Base-by-base conservation (phyloP, 2,797 vertebrate species). In the Alcedo atthis region DNA sequence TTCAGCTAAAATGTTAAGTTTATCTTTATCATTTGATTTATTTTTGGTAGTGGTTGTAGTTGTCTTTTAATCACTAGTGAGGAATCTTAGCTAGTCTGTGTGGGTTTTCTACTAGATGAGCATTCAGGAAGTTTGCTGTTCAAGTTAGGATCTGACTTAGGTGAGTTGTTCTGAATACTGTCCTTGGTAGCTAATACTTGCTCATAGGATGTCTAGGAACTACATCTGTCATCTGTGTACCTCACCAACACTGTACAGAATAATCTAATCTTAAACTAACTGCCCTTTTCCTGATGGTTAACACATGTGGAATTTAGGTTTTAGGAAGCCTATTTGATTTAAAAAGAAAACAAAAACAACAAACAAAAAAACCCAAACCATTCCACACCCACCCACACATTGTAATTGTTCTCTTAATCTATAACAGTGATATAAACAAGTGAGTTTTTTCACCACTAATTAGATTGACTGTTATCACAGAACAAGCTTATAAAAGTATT, bases 1-100 rank as follows among this genome's bases (percentile, higher is more conserved):
- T 95, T 92, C 20, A 78, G 75, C 26, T 82, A 54, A 76, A 85
- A 82, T n/a, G 10, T 48, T 81, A 53, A 45, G 55, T 77, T 84
- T 59, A 13, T 85, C 37, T 59, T 54, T 40, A 67, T 59, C 42
- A 12, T 32, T 92, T 82, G 45, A 58, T 8, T 59, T 87, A 4
- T 62, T 89, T 16, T 69, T 68, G 7, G 26, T 83, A 48, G 7
- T 67, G 48, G 58, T 89, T 88, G 87, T 64, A 43, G 26, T 77
- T 76, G 48, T 70, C 33, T 70, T 51, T 85, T 78, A 88, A 45
- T 59, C 21, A 28, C 0, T 43, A 77, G 26, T 70, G 49, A 86
- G 74, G 83, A 89, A 86, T 66, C n/a, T 54, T 18, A 68, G 40
- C 61, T 78, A 61, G 30, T 62, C 54, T 83, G 42, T 63, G 62